Percentiles rank a stretch among this genome's conserved stretches.
phyloP scores from a whole-genome alignment of 2,113 vertebrate genomes.

The Bubo blakistoni region DNA sequence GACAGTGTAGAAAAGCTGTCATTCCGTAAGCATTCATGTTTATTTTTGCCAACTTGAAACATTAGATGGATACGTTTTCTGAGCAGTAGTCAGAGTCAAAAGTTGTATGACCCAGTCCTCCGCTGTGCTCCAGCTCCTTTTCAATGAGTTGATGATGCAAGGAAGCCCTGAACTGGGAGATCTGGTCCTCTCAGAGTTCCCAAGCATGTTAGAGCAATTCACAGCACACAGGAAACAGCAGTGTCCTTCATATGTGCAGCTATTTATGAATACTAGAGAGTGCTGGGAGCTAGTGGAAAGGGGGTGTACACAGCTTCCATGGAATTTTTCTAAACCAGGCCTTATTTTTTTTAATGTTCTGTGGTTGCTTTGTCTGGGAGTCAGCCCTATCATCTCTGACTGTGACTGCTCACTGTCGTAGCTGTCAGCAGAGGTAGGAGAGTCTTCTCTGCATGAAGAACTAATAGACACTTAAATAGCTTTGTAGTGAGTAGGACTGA shows the following conservation, averaged over 20 bases:
- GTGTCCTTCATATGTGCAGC: not conserved
- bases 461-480: not conserved
- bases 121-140: not conserved
- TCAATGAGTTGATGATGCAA: not conserved
- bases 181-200: not conserved
- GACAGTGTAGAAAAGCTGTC: not conserved
- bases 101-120: not conserved
- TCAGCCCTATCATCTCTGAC: not conserved
- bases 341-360: not conserved
- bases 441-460: not conserved
- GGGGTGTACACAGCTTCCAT: not conserved
- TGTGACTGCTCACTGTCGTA: not conserved
- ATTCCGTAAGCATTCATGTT: not conserved
- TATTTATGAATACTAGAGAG: not conserved
- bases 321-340: not conserved
- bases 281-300: not conserved
- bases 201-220: not conserved
- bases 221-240: not conserved
- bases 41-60: constrained; percentile 26
- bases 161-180: not conserved
- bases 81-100: not conserved
- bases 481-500: not conserved
- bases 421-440: not conserved
- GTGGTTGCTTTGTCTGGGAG: not conserved
- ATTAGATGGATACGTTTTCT: not conserved